Evolutionary conservation across 2,888 invertebrate genomes (phyloP), one percentile per base, ranked within the genome.

Genomic region (Bibio marci): DNA sequence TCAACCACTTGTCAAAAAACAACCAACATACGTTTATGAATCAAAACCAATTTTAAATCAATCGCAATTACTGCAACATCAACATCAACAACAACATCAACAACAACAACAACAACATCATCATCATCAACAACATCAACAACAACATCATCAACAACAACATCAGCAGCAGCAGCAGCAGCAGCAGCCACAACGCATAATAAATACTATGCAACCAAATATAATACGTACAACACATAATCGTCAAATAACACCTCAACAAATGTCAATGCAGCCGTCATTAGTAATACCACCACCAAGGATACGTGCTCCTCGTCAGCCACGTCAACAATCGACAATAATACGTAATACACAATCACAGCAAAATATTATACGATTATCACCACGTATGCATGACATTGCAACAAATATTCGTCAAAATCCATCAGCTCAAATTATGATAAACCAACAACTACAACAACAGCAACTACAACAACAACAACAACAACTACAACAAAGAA

Each of bases 101-200:
- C 39, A 38, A 27, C 38, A 39, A 14, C 41, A 41, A 22, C 45
- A 45, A 33, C 38, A 38, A 13, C n/a, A 33, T 10, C 37, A 27
- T 30, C 46, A 46, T 33, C 22, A 27, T 11, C 43, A 41, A 39
- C 43, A 40, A 36, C 17, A 14, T 22, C 35, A 37, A 43, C 41
- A 38, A 14, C 38, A 31, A 17, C n/a, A 25, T 4, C 40, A 26
- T 14, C 34, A 4, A 25, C 27, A 1, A n/a, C n/a, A n/a, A n/a
- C n/a, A n/a, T n/a, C n/a, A n/a, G n/a, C n/a, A n/a, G n/a, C n/a
- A n/a, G n/a, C 26, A 25, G 19, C 35, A 15, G 7, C 39, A 22
- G 6, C 38, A 25, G 5, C 19, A 18, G 15, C 39, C 19, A 13
- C 34, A 34, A 14, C 15, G 25, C 8, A 13, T 18, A n/a, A n/a